phyloP scores from a whole-genome alignment of 2,113 vertebrate genomes.

The Carlito syrichta region DNA sequence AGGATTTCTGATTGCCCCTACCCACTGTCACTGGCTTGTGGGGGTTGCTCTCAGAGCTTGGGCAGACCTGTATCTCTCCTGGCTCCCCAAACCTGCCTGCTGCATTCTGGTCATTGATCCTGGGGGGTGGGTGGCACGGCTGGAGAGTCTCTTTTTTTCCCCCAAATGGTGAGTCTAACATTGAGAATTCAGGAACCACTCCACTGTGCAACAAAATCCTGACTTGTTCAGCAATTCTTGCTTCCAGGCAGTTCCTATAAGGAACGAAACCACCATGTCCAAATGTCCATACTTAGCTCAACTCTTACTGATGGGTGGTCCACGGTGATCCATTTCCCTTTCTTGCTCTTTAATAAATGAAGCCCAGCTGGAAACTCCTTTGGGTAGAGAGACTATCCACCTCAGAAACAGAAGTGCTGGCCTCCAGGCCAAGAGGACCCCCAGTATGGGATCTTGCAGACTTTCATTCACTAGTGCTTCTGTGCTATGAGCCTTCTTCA shows the following conservation, averaged over 20 bases:
- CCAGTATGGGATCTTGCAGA: fast-evolving
- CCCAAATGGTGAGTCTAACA: no score
- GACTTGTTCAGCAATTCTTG: neutral
- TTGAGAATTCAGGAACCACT: neutral
- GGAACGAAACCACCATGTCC: neutral
- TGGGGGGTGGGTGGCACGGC: no score
- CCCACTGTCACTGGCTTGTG: no score
- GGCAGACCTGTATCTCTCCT: neutral
- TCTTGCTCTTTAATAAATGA: neutral
- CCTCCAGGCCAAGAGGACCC: neutral
- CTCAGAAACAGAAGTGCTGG: neutral
- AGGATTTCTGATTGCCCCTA: neutral
- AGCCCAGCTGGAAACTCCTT: neutral
- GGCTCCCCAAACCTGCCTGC: neutral
- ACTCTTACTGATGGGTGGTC: neutral
- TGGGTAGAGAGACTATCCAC: neutral
- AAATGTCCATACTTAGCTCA: neutral
- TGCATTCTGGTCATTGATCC: neutral
- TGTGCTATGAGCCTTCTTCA: neutral
- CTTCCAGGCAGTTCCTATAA: neutral
- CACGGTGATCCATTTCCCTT: neutral
- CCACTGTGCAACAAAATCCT: neutral
- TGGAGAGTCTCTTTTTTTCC: neutral
- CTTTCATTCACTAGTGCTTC: fast-evolving
- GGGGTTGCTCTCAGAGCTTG: neutral